Percentiles rank a stretch among this genome's conserved stretches.
Evolutionary conservation across 2,113 vertebrate species (phyloP).

Genomic region (Corythaixoides concolor): DNA sequence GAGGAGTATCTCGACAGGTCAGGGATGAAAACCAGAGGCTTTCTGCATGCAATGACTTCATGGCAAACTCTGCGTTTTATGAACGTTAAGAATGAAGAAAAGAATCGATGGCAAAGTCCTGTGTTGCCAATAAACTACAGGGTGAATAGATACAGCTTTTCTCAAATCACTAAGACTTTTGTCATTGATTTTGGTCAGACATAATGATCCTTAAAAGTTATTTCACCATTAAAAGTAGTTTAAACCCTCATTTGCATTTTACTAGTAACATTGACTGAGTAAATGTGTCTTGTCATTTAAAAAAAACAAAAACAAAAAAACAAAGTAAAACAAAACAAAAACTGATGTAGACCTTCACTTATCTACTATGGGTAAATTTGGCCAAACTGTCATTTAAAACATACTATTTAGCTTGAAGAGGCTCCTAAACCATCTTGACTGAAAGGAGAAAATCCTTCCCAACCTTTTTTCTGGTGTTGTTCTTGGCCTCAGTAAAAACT

Average conservation of each 20-base stretch:
- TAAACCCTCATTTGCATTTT: not conserved
- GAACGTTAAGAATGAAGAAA: not conserved
- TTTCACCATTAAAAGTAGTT: not conserved
- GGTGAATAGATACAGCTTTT: not conserved
- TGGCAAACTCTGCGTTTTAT: not conserved
- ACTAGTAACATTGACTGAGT: not conserved
- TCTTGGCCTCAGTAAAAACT: not conserved
- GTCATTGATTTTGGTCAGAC: not conserved
- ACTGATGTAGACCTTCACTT: not conserved
- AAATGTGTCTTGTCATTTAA: not conserved
- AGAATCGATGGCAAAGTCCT: not conserved
- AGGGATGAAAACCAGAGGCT: not conserved
- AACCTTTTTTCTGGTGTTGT: not conserved
- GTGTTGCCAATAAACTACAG: not conserved
- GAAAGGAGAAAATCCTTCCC: not conserved
- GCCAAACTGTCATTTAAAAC: not conserved
- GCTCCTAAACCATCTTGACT: not conserved
- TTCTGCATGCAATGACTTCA: not conserved
- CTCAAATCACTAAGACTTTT: not conserved
- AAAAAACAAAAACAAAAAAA: no score
- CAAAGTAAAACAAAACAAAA: not conserved
- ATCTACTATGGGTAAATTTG: not conserved
- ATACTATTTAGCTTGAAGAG: not conserved
- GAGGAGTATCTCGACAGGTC: not conserved
- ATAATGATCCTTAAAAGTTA: not conserved